These are phyloP conservation scores for Lepidochitona cinerea DNA, from an alignment of 2,888 invertebrate species.

Conservation along the genomic window DNA sequence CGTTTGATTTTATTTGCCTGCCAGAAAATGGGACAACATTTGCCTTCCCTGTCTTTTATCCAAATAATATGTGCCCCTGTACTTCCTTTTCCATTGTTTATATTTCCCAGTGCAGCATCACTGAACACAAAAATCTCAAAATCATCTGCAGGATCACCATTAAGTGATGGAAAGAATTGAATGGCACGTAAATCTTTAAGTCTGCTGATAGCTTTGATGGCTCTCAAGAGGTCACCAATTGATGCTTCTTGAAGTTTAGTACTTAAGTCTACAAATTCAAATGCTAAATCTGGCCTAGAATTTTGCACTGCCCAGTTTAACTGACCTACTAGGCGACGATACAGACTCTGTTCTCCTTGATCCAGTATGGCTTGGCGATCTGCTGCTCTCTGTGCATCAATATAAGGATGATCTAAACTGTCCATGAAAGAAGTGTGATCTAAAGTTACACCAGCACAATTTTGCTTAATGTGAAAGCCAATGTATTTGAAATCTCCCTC, in stretches of 20 bases:
- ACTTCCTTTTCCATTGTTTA: conserved; percentile 29
- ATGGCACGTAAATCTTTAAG: too few relatives aligned
- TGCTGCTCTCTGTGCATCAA: background rate
- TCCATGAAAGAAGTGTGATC: background rate
- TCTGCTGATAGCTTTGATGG: conserved; percentile 10
- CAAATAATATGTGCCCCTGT: conserved; percentile 25
- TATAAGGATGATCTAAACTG: background rate
- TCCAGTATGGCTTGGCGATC: conserved; percentile 12
- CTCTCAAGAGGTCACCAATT: conserved; percentile 14
- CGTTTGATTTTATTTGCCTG: conserved; percentile 28
- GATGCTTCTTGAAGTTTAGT: conserved; percentile 19
- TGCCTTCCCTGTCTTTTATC: conserved; percentile 23
- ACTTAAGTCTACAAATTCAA: conserved; percentile 25
- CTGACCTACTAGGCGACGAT: conserved; percentile 18
- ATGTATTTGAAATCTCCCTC: too few relatives aligned
- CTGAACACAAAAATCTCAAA: too few relatives aligned
- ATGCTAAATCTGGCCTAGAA: too few relatives aligned
- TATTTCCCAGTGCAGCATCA: too few relatives aligned
- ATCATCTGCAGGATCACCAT: background rate
- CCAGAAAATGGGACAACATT: conserved; percentile 29
- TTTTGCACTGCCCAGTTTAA: conserved; percentile 29
- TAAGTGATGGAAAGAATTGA: background rate
- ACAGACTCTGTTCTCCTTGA: conserved; percentile 14
- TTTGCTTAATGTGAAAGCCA: background rate
- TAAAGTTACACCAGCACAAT: background rate